Conservation (phyloP, 2,888 invertebrate species). For the Polydrusus pterygomalis region DNA sequence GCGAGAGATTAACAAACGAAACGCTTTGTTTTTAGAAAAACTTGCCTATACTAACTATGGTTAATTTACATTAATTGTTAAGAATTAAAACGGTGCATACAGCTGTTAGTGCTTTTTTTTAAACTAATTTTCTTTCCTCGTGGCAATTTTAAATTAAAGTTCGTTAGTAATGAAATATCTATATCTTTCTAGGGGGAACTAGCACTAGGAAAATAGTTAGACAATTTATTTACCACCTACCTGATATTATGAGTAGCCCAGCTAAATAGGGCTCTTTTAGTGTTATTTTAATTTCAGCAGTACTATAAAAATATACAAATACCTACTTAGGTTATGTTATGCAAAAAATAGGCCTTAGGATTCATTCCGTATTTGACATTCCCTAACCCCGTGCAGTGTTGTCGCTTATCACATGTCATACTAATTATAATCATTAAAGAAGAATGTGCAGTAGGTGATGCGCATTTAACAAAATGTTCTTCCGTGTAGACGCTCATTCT, state of each 20-base stretch:
- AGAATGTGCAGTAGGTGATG: constrained; percentile 1
- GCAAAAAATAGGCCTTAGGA: constrained; percentile 5
- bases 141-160: no score
- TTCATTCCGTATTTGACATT: constrained; percentile 30
- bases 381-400: background rate
- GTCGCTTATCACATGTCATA: background rate
- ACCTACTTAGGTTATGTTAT: background rate
- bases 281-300: no score
- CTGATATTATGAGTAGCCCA: background rate
- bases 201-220: background rate
- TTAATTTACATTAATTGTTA: no score
- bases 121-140: no score
- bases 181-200: background rate
- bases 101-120: no score
- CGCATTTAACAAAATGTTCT: constrained; percentile 23
- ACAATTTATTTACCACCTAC: background rate
- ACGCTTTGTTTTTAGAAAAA: no score
- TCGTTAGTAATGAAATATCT: no score
- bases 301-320: background rate
- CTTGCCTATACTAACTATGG: no score
- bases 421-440: constrained; percentile 3
- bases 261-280: constrained; percentile 1
- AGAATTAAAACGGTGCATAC: no score
- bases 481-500: constrained; percentile 25
- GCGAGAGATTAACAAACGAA: no score